Percentiles rank a stretch among this genome's conserved stretches.
Evolutionary conservation across 1,140 invertebrate genomes (phyloP).

Genomic region (Lepidotrigona ventralis): DNA sequence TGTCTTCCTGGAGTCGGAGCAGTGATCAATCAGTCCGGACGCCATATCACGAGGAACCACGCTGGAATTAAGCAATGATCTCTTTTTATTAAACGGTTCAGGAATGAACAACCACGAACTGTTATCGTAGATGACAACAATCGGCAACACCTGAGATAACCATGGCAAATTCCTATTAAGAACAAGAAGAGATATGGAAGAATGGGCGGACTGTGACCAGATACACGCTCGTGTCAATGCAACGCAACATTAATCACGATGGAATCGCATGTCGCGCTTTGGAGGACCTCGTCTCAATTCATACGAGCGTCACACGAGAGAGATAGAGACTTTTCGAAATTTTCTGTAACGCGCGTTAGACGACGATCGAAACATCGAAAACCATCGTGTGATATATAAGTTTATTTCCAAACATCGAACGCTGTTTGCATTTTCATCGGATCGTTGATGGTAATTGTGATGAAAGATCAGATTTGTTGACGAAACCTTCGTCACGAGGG

Average conservation of each 20-base stretch:
- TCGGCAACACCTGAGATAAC: not conserved
- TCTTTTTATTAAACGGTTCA: slow-evolving; percentile 59
- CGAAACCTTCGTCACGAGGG: not conserved
- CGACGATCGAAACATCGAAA: slow-evolving; percentile 3
- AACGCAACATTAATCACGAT: not conserved
- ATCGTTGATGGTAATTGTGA: not conserved
- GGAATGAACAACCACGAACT: not conserved
- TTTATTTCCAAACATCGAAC: not conserved
- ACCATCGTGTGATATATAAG: not conserved
- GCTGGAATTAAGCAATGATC: slow-evolving; percentile 76
- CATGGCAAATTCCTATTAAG: not conserved
- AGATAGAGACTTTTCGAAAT: slow-evolving; percentile 34
- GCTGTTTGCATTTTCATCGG: not conserved
- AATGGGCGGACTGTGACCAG: slow-evolving; percentile 17
- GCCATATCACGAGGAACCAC: slow-evolving; percentile 76
- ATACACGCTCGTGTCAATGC: slow-evolving; percentile 19
- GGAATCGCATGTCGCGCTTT: not conserved
- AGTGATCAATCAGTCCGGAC: slow-evolving; percentile 67
- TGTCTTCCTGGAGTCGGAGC: slow-evolving; percentile 11
- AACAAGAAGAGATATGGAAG: not conserved
- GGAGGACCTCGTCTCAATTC: not conserved
- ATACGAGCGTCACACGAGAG: slow-evolving; percentile 19
- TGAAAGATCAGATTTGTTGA: not conserved
- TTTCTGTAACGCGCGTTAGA: not conserved
- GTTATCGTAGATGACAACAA: not conserved